A percentile compares a stretch with the other conserved stretches of the same genome.
Conservation (phyloP, 1,140 invertebrate genomes). For the Amphibalanus amphitrite region DNA sequence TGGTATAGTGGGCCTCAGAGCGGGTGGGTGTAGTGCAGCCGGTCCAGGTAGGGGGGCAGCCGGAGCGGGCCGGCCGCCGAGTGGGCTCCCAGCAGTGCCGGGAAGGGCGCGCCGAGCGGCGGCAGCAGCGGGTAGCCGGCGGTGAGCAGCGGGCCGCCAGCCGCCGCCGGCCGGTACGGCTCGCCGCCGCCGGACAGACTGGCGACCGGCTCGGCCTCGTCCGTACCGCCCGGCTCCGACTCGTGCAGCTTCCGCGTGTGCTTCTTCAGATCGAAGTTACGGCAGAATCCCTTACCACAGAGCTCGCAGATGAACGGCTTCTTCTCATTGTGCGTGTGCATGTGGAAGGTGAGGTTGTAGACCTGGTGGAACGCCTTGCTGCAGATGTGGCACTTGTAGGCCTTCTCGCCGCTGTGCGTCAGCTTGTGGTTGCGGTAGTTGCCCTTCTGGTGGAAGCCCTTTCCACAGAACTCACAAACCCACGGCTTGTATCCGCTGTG, state of each 20-base stretch:
- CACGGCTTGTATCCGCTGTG: conserved; percentile 94
- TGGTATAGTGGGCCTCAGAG: background rate
- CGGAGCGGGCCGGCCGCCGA: background rate
- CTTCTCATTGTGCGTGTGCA: conserved; percentile 96
- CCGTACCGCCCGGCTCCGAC: conserved; percentile 11
- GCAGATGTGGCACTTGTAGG: conserved; percentile 88
- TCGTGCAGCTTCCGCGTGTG: conserved; percentile 88
- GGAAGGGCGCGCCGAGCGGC: background rate
- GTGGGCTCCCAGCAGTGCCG: background rate
- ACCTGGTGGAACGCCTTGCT: conserved; percentile 96
- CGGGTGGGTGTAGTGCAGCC: background rate
- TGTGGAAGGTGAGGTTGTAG: conserved; percentile 97
- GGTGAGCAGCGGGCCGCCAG: background rate
- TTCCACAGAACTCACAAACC: conserved; percentile 86
- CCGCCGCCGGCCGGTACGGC: no score
- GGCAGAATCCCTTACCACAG: conserved; percentile 93
- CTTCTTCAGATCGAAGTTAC: conserved; percentile 98
- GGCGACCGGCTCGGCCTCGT: background rate
- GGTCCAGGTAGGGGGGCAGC: background rate
- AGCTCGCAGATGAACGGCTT: conserved; percentile 88
- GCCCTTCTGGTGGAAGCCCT: conserved; percentile 94
- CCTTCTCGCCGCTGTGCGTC: conserved; percentile 92
- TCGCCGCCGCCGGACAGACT: background rate
- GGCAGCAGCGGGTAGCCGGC: background rate
- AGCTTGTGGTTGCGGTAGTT: conserved; percentile 98